Conservation (phyloP, 1,140 invertebrate genomes). For the Pemphigus obesinymphae region DNA sequence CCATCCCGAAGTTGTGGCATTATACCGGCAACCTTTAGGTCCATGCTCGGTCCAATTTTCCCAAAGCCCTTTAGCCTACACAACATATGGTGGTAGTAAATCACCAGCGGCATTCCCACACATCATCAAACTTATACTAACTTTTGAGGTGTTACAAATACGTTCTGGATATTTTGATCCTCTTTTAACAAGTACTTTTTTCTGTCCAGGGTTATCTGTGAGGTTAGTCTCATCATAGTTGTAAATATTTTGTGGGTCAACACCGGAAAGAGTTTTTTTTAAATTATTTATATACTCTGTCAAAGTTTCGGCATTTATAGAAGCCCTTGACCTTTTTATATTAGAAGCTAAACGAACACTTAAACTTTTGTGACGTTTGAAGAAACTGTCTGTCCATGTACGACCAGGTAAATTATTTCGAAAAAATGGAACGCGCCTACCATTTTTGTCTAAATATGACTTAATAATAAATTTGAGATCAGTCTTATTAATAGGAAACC, state of each 20-base stretch:
- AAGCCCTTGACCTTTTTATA: neutral
- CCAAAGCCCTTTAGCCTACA: constrained; percentile 51
- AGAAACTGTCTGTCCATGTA: neutral
- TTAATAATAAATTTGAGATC: neutral
- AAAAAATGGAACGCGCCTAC: neutral
- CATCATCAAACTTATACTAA: too few relatives aligned
- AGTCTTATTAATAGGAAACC: neutral
- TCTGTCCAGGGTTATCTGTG: constrained; percentile 16
- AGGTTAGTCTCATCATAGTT: too few relatives aligned
- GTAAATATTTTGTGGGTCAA: neutral
- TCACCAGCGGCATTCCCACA: too few relatives aligned
- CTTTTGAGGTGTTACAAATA: neutral
- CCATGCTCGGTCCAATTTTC: constrained; percentile 49
- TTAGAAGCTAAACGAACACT: neutral
- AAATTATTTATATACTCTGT: neutral
- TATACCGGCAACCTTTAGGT: constrained; percentile 47
- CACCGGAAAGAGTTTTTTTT: neutral
- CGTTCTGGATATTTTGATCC: constrained; percentile 42
- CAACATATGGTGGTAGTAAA: constrained; percentile 49
- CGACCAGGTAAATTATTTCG: neutral
- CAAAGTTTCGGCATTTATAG: neutral
- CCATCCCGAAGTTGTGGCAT: constrained; percentile 40
- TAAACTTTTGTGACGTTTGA: neutral
- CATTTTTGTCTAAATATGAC: neutral
- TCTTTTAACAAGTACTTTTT: constrained; percentile 43